These are phyloP conservation scores for Mormyrops boulengeri DNA, from an alignment of 2,797 vertebrate genomes.

Conservation along the genomic window DNA sequence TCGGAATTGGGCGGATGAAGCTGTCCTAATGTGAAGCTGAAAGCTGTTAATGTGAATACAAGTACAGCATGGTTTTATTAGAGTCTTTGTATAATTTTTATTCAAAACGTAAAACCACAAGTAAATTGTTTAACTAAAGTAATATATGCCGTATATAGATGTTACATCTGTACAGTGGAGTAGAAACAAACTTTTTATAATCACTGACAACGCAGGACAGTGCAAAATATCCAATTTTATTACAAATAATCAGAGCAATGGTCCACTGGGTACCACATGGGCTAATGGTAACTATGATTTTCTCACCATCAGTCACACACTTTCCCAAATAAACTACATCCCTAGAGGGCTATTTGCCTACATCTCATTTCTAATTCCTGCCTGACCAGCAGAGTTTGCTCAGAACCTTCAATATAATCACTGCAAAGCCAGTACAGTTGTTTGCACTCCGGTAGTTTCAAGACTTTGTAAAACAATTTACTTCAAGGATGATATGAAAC, in stretches of 20 bases:
- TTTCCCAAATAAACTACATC: neutral
- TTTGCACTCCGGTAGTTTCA: neutral
- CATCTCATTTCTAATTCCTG: neutral
- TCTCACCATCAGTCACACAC: neutral
- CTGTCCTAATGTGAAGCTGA: too few species aligned
- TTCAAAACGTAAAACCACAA: neutral
- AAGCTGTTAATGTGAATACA: too few species aligned
- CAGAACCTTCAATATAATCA: neutral
- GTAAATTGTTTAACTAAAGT: neutral
- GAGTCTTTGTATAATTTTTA: neutral
- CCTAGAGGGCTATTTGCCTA: neutral
- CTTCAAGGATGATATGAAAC: neutral
- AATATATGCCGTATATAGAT: neutral
- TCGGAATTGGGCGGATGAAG: too few species aligned
- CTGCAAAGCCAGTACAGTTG: neutral
- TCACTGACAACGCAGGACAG: neutral
- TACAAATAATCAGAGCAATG: neutral
- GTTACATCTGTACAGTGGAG: neutral
- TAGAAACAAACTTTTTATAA: neutral
- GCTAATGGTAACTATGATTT: neutral
- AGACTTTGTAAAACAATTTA: neutral
- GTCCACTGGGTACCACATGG: neutral
- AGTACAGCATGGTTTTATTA: neutral
- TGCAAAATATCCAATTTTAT: neutral
- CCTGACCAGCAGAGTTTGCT: neutral